phyloP scores from a whole-genome alignment of 2,797 vertebrate genomes.

The Pantherophis vulpinus region DNA sequence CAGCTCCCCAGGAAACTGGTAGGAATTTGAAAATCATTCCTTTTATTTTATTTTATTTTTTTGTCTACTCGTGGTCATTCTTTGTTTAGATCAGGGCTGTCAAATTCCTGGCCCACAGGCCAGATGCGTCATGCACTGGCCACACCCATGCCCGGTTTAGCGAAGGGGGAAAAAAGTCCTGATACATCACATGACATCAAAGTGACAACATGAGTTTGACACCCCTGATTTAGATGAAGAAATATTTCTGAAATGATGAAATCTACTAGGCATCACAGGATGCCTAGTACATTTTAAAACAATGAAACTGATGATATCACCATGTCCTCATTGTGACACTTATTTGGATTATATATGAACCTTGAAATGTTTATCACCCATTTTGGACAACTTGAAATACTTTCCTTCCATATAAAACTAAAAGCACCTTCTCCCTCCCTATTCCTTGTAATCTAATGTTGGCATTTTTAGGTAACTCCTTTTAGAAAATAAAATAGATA shows the following conservation, averaged over 20 bases:
- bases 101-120: too few species aligned
- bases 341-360: neutral
- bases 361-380: neutral
- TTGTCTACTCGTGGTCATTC: neutral
- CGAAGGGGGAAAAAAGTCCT: too few species aligned
- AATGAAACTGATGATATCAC: neutral
- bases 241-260: neutral
- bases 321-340: neutral
- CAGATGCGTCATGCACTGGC: too few species aligned
- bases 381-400: neutral
- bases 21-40: neutral
- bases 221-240: neutral
- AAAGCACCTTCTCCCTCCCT: neutral
- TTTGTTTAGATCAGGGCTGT: neutral
- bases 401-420: neutral
- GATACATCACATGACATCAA: too few species aligned
- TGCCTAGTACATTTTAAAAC: neutral
- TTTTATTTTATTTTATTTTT: neutral
- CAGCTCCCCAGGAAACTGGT: neutral
- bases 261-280: neutral
- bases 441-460: neutral
- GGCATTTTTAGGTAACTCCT: neutral
- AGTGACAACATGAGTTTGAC: too few species aligned
- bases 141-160: too few species aligned
- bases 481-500: slow-evolving; percentile 3